These are phyloP conservation scores for Tetraodon nigroviridis DNA, from an alignment of 2,113 vertebrate genomes.

Conservation along the genomic window DNA sequence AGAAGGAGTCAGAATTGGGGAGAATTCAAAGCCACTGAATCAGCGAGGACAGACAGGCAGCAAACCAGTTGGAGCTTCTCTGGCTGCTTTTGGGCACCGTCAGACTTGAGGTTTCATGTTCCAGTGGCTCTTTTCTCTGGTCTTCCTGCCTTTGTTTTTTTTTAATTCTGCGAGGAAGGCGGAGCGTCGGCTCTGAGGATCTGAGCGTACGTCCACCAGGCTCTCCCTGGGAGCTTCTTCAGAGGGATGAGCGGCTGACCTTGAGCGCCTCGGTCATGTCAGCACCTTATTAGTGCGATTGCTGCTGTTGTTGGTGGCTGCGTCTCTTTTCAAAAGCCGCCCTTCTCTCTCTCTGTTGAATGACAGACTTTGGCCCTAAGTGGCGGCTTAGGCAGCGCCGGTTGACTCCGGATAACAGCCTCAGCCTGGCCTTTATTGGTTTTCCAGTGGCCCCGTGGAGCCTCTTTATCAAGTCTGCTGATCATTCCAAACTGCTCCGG, in stretches of 20 bases:
- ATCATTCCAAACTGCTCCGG: conserved; percentile 72
- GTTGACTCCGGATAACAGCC: conserved; percentile 70
- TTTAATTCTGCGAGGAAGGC: too few relatives aligned
- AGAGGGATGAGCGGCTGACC: background rate
- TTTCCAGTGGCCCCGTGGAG: conserved; percentile 64
- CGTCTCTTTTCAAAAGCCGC: conserved; percentile 41
- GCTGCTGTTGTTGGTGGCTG: conserved; percentile 48
- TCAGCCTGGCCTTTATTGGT: conserved; percentile 62
- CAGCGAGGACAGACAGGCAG: too few relatives aligned
- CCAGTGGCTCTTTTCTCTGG: too few relatives aligned
- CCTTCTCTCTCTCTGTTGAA: conserved; percentile 60
- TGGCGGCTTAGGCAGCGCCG: conserved; percentile 67
- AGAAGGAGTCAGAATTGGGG: too few relatives aligned
- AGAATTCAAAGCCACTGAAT: too few relatives aligned
- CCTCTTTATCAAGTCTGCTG: conserved; percentile 70
- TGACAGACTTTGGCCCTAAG: conserved; percentile 59
- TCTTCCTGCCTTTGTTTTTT: too few relatives aligned
- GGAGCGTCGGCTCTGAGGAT: too few relatives aligned
- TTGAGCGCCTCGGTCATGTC: conserved; percentile 40
- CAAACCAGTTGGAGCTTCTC: too few relatives aligned
- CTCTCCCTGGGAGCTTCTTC: background rate
- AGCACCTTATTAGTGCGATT: conserved; percentile 52
- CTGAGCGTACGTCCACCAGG: too few relatives aligned
- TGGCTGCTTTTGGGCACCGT: too few relatives aligned
- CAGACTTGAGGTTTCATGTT: too few relatives aligned